phyloP scores from a whole-genome alignment of 2,797 vertebrate species.

The Lophius americanus region DNA sequence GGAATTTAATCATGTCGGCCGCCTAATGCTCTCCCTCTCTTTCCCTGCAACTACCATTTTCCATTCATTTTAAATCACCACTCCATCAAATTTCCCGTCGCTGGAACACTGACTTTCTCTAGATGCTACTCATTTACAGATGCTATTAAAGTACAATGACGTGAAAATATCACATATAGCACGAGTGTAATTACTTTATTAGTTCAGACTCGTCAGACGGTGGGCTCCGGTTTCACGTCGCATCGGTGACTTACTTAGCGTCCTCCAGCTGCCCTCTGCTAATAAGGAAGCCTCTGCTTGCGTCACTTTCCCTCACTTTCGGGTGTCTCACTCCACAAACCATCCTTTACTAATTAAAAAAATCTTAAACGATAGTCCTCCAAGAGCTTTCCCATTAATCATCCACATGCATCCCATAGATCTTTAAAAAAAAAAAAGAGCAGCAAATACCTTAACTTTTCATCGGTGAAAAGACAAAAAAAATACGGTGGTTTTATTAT shows the following conservation, averaged over 20 bases:
- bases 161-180: constrained; percentile 10
- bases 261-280: constrained; percentile 38
- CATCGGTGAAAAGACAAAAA: not conserved
- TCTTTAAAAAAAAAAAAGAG: constrained; percentile 41
- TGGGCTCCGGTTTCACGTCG: constrained; percentile 53
- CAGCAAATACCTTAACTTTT: constrained; percentile 34
- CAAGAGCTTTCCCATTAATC: constrained; percentile 59
- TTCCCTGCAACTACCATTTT: constrained; percentile 43
- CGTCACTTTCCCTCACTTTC: constrained; percentile 21
- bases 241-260: constrained; percentile 41
- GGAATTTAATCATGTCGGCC: constrained; percentile 76
- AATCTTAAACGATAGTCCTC: constrained; percentile 59
- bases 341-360: constrained; percentile 62
- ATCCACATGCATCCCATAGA: constrained; percentile 49
- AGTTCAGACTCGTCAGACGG: constrained; percentile 29
- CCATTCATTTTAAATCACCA: constrained; percentile 42
- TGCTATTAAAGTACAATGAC: constrained; percentile 32
- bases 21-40: constrained; percentile 22
- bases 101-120: constrained; percentile 23
- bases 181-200: constrained; percentile 54
- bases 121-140: constrained; percentile 43
- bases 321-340: constrained; percentile 43
- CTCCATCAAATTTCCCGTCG: constrained; percentile 44
- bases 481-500: constrained; percentile 41
- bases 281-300: constrained; percentile 18